These are phyloP conservation scores for Andrena trimmerana DNA, from an alignment of 2,888 invertebrate genomes.

Conservation along the genomic window DNA sequence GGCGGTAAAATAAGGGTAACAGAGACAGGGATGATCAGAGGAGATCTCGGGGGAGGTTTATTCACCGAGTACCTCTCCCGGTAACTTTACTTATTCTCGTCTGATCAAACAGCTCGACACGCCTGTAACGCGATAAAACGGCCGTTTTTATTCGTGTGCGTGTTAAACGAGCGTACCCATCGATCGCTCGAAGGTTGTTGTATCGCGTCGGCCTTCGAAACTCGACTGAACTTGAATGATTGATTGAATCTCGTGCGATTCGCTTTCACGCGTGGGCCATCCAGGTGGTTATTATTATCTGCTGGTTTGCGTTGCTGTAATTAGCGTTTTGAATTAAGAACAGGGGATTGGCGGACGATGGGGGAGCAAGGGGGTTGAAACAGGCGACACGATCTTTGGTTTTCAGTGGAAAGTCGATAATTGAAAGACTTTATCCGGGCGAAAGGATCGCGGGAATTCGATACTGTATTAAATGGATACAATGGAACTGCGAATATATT, in stretches of 20 bases:
- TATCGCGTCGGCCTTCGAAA: slow-evolving; percentile 1
- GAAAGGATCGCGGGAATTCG: slow-evolving; percentile 3
- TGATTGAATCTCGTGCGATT: background rate
- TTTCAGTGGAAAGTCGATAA: background rate
- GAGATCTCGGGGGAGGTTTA: slow-evolving; percentile 10
- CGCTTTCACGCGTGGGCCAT: background rate
- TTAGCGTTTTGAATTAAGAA: background rate
- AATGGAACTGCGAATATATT: slow-evolving; percentile 8
- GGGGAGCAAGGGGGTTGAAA: background rate
- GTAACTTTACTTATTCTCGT: slow-evolving; percentile 2
- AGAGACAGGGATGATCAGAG: background rate
- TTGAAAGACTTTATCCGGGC: background rate
- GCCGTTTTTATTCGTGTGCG: slow-evolving; percentile 19
- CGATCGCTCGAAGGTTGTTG: slow-evolving; percentile 1
- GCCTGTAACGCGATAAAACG: background rate
- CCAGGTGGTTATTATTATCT: background rate
- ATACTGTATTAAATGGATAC: background rate
- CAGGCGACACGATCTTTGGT: background rate
- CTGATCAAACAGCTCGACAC: slow-evolving; percentile 2
- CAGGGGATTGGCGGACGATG: background rate
- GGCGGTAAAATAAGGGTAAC: background rate
- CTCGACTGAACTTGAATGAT: slow-evolving; percentile 1
- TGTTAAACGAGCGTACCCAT: slow-evolving; percentile 7
- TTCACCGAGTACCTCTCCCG: background rate
- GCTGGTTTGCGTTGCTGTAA: background rate